phyloP scores from a whole-genome alignment of 2,797 vertebrate genomes.

The Cichlasoma orientale region DNA sequence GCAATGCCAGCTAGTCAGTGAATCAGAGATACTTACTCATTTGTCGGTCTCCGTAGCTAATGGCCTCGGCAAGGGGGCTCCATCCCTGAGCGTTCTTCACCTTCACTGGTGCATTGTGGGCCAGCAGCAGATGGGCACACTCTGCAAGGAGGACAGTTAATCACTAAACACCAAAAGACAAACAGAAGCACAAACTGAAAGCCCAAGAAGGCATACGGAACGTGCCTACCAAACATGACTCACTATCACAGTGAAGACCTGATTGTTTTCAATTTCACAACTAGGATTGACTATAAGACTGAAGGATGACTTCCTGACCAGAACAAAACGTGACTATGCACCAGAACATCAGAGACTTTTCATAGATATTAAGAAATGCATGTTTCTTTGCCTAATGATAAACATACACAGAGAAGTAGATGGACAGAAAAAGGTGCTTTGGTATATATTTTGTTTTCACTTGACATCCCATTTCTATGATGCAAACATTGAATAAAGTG shows the following conservation, averaged over 20 bases:
- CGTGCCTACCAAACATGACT: background rate
- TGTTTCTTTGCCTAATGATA: background rate
- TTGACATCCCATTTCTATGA: rapidly evolving
- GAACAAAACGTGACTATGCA: background rate
- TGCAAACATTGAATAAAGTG: background rate
- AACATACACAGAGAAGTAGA: background rate
- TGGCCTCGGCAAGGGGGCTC: conserved; percentile 99
- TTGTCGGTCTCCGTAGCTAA: conserved; percentile 98
- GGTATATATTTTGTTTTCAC: background rate
- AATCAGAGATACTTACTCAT: conserved; percentile 89
- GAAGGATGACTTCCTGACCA: background rate
- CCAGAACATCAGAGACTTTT: background rate
- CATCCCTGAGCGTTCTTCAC: conserved; percentile 99
- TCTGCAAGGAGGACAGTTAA: conserved; percentile 80
- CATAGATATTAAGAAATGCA: background rate
- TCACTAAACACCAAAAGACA: background rate
- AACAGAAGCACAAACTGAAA: background rate
- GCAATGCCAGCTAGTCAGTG: background rate
- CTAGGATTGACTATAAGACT: background rate
- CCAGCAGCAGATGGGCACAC: conserved; percentile 97
- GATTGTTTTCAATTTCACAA: background rate
- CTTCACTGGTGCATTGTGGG: conserved; percentile 99
- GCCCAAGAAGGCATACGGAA: background rate
- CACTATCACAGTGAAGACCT: background rate
- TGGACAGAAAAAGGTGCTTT: background rate